Conservation (phyloP, 2,113 vertebrate genomes). For the Trogon melanurus region DNA sequence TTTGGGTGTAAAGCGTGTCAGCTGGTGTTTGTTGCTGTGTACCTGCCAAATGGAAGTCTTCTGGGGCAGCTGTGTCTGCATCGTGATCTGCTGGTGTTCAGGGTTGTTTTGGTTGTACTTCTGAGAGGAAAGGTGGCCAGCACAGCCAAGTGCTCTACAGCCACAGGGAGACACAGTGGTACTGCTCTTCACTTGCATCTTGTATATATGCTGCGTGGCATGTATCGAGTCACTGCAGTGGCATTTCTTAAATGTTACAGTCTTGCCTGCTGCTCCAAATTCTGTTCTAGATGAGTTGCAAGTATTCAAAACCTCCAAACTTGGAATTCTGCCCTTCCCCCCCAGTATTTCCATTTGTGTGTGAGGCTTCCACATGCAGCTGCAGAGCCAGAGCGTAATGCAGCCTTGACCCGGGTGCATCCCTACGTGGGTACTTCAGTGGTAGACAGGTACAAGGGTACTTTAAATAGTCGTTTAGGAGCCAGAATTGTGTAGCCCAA, state of each 20-base stretch:
- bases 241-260: not conserved
- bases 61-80: not conserved
- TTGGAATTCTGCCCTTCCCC: not conserved
- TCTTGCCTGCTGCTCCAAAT: not conserved
- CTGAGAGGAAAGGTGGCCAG: not conserved
- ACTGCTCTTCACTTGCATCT: not conserved
- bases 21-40: not conserved
- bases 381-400: too few relatives aligned
- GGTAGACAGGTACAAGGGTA: not conserved
- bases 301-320: not conserved
- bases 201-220: not conserved
- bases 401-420: not conserved
- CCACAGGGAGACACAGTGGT: not conserved
- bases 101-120: not conserved
- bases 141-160: not conserved
- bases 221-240: not conserved
- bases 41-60: not conserved
- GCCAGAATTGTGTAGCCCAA: not conserved
- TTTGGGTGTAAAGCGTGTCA: not conserved
- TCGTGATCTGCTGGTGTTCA: not conserved
- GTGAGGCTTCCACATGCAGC: not conserved
- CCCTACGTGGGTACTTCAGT: not conserved
- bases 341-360: not conserved
- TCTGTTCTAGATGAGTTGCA: not conserved
- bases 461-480: not conserved